Conservation (phyloP, 1,140 invertebrate species). For the Cotesia typhae region DNA sequence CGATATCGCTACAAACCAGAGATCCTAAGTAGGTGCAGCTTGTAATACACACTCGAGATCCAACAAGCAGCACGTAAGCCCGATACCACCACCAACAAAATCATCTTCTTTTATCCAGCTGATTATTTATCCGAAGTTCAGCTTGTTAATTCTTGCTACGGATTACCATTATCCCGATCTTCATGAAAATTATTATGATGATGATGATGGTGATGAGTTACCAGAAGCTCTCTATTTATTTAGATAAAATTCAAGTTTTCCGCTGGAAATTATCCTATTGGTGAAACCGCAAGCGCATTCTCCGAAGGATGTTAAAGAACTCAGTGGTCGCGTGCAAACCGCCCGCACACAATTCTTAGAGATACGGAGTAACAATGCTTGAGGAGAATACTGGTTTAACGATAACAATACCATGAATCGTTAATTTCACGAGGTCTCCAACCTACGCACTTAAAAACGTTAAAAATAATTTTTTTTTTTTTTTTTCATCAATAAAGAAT, state of each 20-base stretch:
- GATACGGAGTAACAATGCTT: slow-evolving; percentile 4
- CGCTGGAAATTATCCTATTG: slow-evolving; percentile 41
- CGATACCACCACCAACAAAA: slow-evolving; percentile 34
- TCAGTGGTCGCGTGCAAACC: slow-evolving; percentile 8
- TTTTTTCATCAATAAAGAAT: too few species aligned
- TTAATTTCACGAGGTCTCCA: too few species aligned
- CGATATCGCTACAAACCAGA: slow-evolving; percentile 38
- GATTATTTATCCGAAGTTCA: not conserved
- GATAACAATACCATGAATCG: not conserved
- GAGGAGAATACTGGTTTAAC: too few species aligned
- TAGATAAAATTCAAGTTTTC: slow-evolving; percentile 22
- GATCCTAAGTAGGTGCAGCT: slow-evolving; percentile 39
- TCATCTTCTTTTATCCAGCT: not conserved
- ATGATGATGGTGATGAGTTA: too few species aligned
- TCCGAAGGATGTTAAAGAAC: slow-evolving; percentile 18
- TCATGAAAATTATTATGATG: too few species aligned
- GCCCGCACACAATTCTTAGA: slow-evolving; percentile 17
- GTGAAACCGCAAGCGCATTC: slow-evolving; percentile 45
- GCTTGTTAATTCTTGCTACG: too few species aligned
- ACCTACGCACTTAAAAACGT: too few species aligned
- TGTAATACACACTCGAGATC: slow-evolving; percentile 29
- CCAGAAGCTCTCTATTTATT: too few species aligned
- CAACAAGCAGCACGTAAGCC: slow-evolving; percentile 34
- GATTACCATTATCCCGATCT: too few species aligned
- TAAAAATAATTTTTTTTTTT: too few species aligned